Evolutionary conservation across 2,797 vertebrate species (phyloP), one percentile per base, ranked within the genome.

Genomic region (Catostomus latipinnis): DNA sequence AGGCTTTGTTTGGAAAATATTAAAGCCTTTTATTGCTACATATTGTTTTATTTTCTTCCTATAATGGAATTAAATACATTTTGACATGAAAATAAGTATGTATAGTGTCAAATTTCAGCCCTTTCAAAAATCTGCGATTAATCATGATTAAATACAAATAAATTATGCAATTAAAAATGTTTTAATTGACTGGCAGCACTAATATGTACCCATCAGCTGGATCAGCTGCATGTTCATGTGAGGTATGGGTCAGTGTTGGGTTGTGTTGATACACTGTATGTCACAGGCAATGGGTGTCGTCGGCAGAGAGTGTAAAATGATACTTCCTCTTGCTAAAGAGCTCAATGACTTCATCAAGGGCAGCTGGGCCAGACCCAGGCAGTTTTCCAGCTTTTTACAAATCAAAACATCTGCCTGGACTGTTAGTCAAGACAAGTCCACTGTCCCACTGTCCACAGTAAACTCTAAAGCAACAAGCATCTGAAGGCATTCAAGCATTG

Each of bases 311-410:
- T 58, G 86, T 86, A 89, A 89, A 90, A 82, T 8, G 86, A 87
- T 89, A 86, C 89, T 94, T 93, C 92, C 91, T 91, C 87, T 18
- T 77, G 57, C 80, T 87, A 78, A 87, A 87, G 90, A 78, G 74
- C 86, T 85, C 90, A 90, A 88, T 91, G 84, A 88, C 86, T 82
- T 90, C 91, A 94, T 91, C 86, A 86, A 87, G 76, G 90, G 71
- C 89, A 89, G 83, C 90, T 71, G 60, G 60, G 61, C 65, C 11
- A 48, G 16, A 48, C 66, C 49, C 75, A 76, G 50, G 49, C 14
- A 66, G 18, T 46, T 83, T 60, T 60, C 43, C 58, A 43, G 43
- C 6, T 52, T 61, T 70, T 75, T 49, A 66, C 11, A 13, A 78
- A 69, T 82, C 60, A 66, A 80, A 74, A 81, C 81, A 77, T 77